A percentile compares a stretch with the other conserved stretches of the same genome.
Conservation (phyloP, 2,888 invertebrate genomes). For the Arenicola marina region DNA sequence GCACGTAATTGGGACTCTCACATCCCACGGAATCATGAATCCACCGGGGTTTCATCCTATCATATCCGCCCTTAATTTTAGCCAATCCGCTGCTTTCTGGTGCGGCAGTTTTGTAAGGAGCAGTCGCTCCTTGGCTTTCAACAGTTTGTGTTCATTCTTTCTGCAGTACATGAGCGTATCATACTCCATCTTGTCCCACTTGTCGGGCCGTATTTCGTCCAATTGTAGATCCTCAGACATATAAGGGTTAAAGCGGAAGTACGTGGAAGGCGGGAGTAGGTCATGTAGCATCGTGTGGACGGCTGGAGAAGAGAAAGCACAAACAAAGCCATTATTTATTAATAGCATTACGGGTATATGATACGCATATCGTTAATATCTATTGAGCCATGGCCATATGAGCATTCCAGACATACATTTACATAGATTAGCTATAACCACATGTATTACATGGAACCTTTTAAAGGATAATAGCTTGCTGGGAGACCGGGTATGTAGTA, state of each 20-base stretch:
- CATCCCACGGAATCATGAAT: too few species aligned
- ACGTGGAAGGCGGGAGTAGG: conserved; percentile 69
- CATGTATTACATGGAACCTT: too few species aligned
- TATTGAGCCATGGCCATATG: neutral
- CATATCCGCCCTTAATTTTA: neutral
- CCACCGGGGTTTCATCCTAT: too few species aligned
- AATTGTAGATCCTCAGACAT: conserved; percentile 78
- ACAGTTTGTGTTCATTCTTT: conserved; percentile 76
- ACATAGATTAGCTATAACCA: too few species aligned
- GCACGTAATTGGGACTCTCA: too few species aligned
- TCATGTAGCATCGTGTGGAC: conserved; percentile 64
- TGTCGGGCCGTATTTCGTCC: conserved; percentile 78
- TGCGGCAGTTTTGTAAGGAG: conserved; percentile 34
- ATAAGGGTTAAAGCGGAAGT: conserved; percentile 88
- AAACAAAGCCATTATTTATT: too few species aligned
- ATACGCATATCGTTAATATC: too few species aligned
- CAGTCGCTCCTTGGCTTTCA: conserved; percentile 46
- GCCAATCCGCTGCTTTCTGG: conserved; percentile 33
- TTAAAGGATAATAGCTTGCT: too few species aligned
- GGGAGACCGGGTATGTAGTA: too few species aligned
- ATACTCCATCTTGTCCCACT: conserved; percentile 72
- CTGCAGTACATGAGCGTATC: conserved; percentile 81
- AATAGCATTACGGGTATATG: too few species aligned
- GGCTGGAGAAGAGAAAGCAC: conserved; percentile 63
- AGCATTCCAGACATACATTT: too few species aligned